Evolutionary conservation across 2,113 vertebrate species (phyloP), one percentile per base, ranked within the genome.

Genomic region (Chiloscyllium plagiosum): DNA sequence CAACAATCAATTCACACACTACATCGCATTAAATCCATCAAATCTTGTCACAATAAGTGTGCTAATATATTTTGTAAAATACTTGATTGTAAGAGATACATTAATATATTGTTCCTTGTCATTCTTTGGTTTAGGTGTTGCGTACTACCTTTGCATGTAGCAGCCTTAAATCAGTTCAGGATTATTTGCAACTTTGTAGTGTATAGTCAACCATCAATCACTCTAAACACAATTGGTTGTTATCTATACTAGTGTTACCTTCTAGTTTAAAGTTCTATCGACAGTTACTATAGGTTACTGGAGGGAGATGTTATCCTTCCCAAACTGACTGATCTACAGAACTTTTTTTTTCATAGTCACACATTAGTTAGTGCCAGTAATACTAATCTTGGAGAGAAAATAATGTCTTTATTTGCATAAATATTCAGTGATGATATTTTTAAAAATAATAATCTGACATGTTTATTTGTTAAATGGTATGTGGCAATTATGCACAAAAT

Each of bases 31-130:
- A 90, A 90, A 90, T 90, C 87, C 52, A 90, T 90, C 87, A 90
- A 90, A 90, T 33, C 50, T 90, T 90, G 87, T 90, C 87, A 90
- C 87, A 90, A 90, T 90, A 90, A 90, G 52, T 90, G 87, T n/a
- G 52, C 56, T 61, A 90, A 61, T 61, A 90, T 90, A 65, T 90
- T 90, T 90, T 90, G 33, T 90, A 90, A 90, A 8, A 90, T 33
- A 90, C 22, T 90, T 29, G 52, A 90, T 90, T 90, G 87, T 52
- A 90, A 90, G 87, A 29, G 87, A 90, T 90, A 61, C 87, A 90
- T 90, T 90, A 65, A 61, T 90, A 90, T 61, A 13, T 52, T 52
- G 56, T 90, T 61, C 52, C 24, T 61, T 90, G 56, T 90, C 87
- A 52, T 52, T 90, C 87, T 33, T 90, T 90, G 87, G 87, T 90